These are phyloP conservation scores for Xyliphius kryptos DNA, from an alignment of 2,113 vertebrate species.

Conservation along the genomic window DNA sequence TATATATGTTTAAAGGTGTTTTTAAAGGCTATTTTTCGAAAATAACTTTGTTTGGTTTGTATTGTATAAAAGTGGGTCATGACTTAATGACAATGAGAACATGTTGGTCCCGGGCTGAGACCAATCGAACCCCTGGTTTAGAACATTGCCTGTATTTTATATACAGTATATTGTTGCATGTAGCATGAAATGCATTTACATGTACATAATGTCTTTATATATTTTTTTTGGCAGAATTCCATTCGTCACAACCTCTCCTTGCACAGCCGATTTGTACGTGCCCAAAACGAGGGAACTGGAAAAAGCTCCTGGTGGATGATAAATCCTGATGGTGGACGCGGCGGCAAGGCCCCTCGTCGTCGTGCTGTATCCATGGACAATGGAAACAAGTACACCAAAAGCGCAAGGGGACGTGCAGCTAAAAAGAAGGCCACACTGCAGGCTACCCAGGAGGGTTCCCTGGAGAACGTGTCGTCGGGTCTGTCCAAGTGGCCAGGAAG, in stretches of 20 bases:
- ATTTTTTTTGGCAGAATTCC: slow-evolving; percentile 82
- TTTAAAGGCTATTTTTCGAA: too few relatives aligned
- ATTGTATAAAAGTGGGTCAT: too few relatives aligned
- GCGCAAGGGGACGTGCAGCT: slow-evolving; percentile 82
- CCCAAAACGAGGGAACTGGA: slow-evolving; percentile 95
- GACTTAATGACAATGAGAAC: too few relatives aligned
- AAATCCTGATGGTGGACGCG: slow-evolving; percentile 93
- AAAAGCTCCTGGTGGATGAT: slow-evolving; percentile 99
- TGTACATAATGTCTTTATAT: slow-evolving; percentile 11
- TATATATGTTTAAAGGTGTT: too few relatives aligned
- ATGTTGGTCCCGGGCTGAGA: too few relatives aligned
- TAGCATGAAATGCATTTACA: too few relatives aligned
- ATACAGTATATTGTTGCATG: too few relatives aligned
- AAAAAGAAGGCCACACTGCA: slow-evolving; percentile 97
- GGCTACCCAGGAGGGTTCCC: slow-evolving; percentile 69
- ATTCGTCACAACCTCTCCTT: slow-evolving; percentile 97
- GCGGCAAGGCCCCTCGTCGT: slow-evolving; percentile 90
- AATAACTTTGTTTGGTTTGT: too few relatives aligned
- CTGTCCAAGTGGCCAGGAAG: slow-evolving; percentile 95
- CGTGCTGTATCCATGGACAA: slow-evolving; percentile 98
- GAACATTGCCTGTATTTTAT: too few relatives aligned
- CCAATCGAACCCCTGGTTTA: too few relatives aligned
- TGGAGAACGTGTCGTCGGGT: slow-evolving; percentile 68
- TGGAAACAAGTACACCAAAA: slow-evolving; percentile 97
- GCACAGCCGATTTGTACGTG: slow-evolving; percentile 94